These are phyloP conservation scores for Drosophila mauritiana DNA, from an alignment of 1,140 invertebrate genomes.

Conservation along the genomic window DNA sequence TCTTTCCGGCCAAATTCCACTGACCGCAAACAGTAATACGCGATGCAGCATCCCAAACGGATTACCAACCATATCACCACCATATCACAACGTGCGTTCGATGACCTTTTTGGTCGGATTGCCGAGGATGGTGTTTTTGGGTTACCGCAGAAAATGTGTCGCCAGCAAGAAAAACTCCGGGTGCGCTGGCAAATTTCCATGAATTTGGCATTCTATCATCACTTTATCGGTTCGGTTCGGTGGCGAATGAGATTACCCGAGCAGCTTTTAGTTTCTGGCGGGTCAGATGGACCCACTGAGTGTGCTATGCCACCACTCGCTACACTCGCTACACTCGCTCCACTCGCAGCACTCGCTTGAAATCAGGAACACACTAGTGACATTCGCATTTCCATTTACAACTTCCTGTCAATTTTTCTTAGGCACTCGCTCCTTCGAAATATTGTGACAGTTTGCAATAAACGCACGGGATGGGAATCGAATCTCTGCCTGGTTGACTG, in stretches of 20 bases:
- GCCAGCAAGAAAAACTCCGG: constrained; percentile 5
- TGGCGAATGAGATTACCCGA: not conserved
- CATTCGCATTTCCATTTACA: constrained; percentile 39
- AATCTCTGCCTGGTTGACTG: too few relatives aligned
- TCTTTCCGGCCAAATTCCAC: constrained; percentile 5
- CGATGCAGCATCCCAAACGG: not conserved
- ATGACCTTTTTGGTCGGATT: not conserved
- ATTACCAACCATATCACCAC: constrained; percentile 1
- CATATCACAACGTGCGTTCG: not conserved
- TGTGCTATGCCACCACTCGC: not conserved
- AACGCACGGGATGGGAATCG: constrained; percentile 35
- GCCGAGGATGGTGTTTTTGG: not conserved
- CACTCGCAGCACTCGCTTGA: not conserved
- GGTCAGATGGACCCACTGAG: not conserved
- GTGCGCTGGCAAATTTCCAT: constrained; percentile 8
- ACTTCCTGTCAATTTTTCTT: constrained; percentile 60
- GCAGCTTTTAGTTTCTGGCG: not conserved
- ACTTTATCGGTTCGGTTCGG: constrained; percentile 9
- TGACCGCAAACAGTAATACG: constrained; percentile 10
- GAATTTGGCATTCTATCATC: constrained; percentile 13
- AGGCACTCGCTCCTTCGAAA: constrained; percentile 11
- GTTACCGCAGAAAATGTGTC: not conserved
- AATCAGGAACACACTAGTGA: constrained; percentile 18
- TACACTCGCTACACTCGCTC: not conserved
- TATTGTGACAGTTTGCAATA: constrained; percentile 78